Conservation (phyloP, 1,140 invertebrate species). For the Macrosteles quadrilineatus region DNA sequence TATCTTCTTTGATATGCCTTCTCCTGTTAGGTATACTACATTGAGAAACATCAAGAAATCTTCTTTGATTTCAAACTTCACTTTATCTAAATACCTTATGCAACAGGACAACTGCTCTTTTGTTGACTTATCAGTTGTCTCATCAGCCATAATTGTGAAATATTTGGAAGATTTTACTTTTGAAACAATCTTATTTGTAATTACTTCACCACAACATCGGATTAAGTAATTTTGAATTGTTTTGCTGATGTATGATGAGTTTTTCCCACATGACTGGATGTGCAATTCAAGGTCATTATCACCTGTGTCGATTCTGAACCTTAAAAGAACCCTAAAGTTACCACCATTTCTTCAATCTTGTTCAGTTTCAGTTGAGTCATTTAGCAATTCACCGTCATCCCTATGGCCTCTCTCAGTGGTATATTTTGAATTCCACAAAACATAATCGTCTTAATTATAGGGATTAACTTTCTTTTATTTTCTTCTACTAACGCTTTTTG, state of each 20-base stretch:
- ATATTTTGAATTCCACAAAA: conserved; percentile 1
- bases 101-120: conserved; percentile 35
- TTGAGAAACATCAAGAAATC: conserved; percentile 40
- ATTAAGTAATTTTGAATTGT: background rate
- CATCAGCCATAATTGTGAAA: conserved; percentile 38
- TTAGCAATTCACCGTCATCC: background rate
- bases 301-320: background rate
- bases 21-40: conserved; percentile 17
- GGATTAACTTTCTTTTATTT: background rate
- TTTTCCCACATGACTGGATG: background rate
- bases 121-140: conserved; percentile 36
- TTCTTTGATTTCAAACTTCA: conserved; percentile 33
- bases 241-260: background rate
- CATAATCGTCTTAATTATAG: background rate
- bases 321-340: background rate
- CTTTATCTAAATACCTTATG: conserved; percentile 37
- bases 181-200: background rate
- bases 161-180: conserved; percentile 2
- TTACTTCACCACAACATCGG: background rate
- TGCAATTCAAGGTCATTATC: background rate
- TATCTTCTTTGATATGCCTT: background rate
- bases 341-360: background rate
- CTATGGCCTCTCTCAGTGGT: background rate
- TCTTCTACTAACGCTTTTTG: background rate
- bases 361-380: background rate